Evolutionary conservation across 2,888 invertebrate genomes (phyloP).

Genomic region (Ptychoptera albimana): DNA sequence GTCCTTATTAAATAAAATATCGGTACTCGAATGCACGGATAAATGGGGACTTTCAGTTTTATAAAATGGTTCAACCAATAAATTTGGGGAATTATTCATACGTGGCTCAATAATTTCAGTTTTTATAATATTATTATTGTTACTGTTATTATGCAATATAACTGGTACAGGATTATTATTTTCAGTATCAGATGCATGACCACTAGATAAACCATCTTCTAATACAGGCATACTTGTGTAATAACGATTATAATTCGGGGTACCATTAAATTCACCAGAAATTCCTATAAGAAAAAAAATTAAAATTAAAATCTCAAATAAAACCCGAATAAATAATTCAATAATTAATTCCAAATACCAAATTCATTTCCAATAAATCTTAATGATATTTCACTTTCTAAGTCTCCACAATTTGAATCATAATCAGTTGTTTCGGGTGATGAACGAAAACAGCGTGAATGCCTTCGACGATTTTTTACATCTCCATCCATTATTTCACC

Average conservation of each 20-base stretch:
- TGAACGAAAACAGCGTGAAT: conserved; percentile 71
- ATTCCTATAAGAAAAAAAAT: conserved; percentile 28
- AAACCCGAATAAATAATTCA: conserved; percentile 6
- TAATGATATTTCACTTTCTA: conserved; percentile 51
- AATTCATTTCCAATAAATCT: conserved; percentile 53
- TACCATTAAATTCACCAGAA: conserved; percentile 31
- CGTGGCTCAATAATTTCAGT: background rate
- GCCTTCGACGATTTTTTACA: conserved; percentile 28
- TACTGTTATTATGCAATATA: conserved; percentile 9
- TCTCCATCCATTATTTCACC: conserved; percentile 27
- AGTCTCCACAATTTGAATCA: conserved; percentile 73
- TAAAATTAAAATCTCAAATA: too few relatives aligned
- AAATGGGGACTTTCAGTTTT: too few relatives aligned
- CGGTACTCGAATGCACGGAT: too few relatives aligned
- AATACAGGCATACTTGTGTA: conserved; percentile 78
- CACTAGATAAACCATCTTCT: conserved; percentile 87
- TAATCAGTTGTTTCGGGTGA: conserved; percentile 90
- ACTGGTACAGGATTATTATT: conserved; percentile 47
- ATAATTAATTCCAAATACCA: conserved; percentile 17
- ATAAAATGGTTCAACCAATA: too few relatives aligned
- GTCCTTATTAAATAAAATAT: too few relatives aligned
- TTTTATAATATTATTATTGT: conserved; percentile 6
- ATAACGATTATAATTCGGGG: conserved; percentile 43
- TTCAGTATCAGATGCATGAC: conserved; percentile 84
- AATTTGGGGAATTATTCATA: too few relatives aligned